A percentile compares a stretch with the other conserved stretches of the same genome.
Evolutionary conservation across 64 coral and sea anemone species (phyloP).

Genomic region (Montipora foliosa): DNA sequence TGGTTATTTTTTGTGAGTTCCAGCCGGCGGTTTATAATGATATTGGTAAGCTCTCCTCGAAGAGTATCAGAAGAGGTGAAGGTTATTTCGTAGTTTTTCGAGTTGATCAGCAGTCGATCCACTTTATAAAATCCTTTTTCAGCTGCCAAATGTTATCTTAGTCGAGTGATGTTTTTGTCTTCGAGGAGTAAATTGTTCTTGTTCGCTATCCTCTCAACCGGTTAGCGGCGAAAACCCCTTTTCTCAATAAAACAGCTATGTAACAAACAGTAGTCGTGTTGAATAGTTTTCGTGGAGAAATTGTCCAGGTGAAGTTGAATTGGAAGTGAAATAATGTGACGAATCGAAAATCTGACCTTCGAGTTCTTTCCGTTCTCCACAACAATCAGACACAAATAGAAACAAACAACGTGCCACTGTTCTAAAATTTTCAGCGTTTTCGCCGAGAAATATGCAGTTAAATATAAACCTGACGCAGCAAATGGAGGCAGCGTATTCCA

Average conservation of each 20-base stretch:
- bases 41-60: not conserved
- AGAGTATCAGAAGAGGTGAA: not conserved
- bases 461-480: slow-evolving; percentile 36
- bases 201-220: not conserved
- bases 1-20: not conserved
- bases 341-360: slow-evolving; percentile 1
- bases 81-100: not conserved
- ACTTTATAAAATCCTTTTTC: not conserved
- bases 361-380: not conserved
- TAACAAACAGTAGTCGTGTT: not conserved
- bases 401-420: slow-evolving; percentile 22
- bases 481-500: not conserved
- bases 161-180: slow-evolving; percentile 1
- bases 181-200: not conserved
- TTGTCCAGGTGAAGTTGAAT: not conserved
- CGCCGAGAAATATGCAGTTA: slow-evolving; percentile 13
- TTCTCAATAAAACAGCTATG: slow-evolving; percentile 8
- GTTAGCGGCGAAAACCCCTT: slow-evolving; percentile 2
- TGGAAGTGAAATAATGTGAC: not conserved
- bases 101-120: not conserved
- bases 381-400: slow-evolving; percentile 8
- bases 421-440: not conserved
- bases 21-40: not conserved
- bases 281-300: not conserved
- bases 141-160: not conserved